phyloP scores from a whole-genome alignment of 2,888 invertebrate species.

The Mesorhabditis spiculigera region DNA sequence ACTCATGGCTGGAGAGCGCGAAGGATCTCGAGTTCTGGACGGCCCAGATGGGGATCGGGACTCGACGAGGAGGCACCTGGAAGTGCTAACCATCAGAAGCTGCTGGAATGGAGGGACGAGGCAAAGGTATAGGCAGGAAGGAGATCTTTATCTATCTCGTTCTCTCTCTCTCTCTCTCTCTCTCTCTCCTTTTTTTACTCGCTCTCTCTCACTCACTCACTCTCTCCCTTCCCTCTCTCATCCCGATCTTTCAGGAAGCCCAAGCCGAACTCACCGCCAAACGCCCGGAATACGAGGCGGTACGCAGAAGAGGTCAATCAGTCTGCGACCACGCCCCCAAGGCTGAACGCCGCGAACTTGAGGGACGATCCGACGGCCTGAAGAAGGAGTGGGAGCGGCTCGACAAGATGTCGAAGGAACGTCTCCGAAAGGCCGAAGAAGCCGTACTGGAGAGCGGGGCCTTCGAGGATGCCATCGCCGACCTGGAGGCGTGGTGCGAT shows the following conservation, averaged over 20 bases:
- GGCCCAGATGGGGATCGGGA: constrained; percentile 75
- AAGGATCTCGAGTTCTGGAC: constrained; percentile 83
- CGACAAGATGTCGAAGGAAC: constrained; percentile 29
- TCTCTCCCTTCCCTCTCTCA: not conserved
- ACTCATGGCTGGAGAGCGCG: constrained; percentile 59
- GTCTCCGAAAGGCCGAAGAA: constrained; percentile 60
- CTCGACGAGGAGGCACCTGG: constrained; percentile 19
- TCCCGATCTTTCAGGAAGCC: not conserved
- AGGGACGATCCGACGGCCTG: constrained; percentile 79
- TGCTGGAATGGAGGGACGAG: constrained; percentile 86
- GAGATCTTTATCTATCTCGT: not conserved
- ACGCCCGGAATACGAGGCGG: constrained; percentile 79
- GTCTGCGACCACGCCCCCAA: constrained; percentile 87
- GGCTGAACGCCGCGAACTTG: constrained; percentile 77
- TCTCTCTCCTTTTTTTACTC: too few relatives aligned
- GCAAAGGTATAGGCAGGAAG: constrained; percentile 67
- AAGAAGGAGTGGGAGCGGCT: constrained; percentile 64
- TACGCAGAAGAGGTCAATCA: constrained; percentile 65
- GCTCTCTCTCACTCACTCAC: too few relatives aligned
- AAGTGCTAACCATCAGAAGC: constrained; percentile 39
- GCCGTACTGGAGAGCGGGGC: constrained; percentile 72
- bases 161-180: not conserved
- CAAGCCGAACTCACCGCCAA: constrained; percentile 68
- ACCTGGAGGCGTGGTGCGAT: constrained; percentile 80
- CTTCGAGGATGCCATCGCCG: constrained; percentile 88